Conservation (phyloP, 2,888 invertebrate species). For the Zeuzera pyrina region DNA sequence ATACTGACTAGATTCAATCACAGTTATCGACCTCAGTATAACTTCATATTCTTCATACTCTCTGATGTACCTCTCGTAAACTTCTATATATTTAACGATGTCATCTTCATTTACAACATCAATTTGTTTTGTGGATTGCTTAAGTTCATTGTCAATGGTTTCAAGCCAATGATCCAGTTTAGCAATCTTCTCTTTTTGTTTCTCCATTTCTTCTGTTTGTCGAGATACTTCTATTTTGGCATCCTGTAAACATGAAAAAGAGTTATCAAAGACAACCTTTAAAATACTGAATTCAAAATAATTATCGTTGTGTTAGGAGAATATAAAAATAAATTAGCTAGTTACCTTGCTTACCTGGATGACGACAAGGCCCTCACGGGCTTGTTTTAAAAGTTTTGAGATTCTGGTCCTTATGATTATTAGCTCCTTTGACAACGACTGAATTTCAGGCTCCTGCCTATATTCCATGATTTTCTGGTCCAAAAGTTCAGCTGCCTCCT, state of each 20-base stretch:
- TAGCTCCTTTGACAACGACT: constrained; percentile 69
- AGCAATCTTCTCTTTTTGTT: constrained; percentile 48
- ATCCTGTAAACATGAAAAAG: constrained; percentile 46
- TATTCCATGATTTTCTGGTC: constrained; percentile 75
- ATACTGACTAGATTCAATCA: constrained; percentile 65
- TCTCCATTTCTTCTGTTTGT: constrained; percentile 49
- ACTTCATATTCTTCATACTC: constrained; percentile 63
- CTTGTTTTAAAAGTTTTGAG: constrained; percentile 76
- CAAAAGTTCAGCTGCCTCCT: constrained; percentile 76
- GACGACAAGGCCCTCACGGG: constrained; percentile 76
- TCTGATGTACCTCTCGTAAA: constrained; percentile 58
- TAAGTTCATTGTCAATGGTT: constrained; percentile 60
- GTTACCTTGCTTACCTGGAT: constrained; percentile 69
- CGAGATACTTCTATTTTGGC: constrained; percentile 55
- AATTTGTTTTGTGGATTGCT: constrained; percentile 48
- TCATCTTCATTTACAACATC: constrained; percentile 51
- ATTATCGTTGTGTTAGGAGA: not conserved
- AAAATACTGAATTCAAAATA: not conserved
- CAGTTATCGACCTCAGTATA: constrained; percentile 54
- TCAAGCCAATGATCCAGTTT: constrained; percentile 67
- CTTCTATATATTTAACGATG: constrained; percentile 57
- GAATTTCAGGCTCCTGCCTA: constrained; percentile 77
- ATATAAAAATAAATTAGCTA: constrained; percentile 3
- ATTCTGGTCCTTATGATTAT: constrained; percentile 76
- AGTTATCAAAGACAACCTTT: constrained; percentile 8